phyloP scores from a whole-genome alignment of 2,797 vertebrate genomes.

The Semaprochilodus insignis region DNA sequence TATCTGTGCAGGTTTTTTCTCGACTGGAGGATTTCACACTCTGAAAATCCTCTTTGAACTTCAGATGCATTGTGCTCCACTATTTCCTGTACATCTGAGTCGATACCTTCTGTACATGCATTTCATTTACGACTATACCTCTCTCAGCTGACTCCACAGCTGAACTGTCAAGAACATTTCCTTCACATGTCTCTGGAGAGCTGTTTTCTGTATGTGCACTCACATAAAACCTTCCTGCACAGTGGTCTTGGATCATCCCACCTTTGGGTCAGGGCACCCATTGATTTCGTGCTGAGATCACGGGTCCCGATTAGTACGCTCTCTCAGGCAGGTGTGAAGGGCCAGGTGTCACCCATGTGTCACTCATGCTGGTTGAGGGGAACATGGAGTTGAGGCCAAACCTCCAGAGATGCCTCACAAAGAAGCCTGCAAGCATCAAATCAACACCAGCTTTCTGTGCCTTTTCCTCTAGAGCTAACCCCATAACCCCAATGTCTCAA shows the following conservation, averaged over 20 bases:
- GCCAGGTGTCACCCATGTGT: slow-evolving; percentile 62
- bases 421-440: slow-evolving; percentile 65
- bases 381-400: slow-evolving; percentile 50
- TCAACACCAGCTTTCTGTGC: slow-evolving; percentile 64
- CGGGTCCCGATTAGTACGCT: slow-evolving; percentile 59
- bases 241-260: slow-evolving; percentile 13
- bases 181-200: slow-evolving; percentile 2
- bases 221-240: slow-evolving; percentile 26
- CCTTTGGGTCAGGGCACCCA: not conserved
- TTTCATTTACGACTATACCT: too few species aligned
- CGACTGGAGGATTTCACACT: too few species aligned
- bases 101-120: too few species aligned
- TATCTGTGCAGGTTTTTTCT: too few species aligned
- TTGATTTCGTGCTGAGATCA: slow-evolving; percentile 48
- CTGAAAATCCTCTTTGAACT: too few species aligned
- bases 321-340: slow-evolving; percentile 63
- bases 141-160: not conserved
- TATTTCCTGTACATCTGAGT: too few species aligned
- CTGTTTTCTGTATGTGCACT: not conserved
- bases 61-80: too few species aligned
- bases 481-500: slow-evolving; percentile 72
- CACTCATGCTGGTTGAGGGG: slow-evolving; percentile 57
- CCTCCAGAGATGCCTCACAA: slow-evolving; percentile 61
- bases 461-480: slow-evolving; percentile 67
- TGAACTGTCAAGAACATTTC: not conserved